Evolutionary conservation across 2,797 vertebrate species (phyloP).

Genomic region (Microcaecilia unicolor): DNA sequence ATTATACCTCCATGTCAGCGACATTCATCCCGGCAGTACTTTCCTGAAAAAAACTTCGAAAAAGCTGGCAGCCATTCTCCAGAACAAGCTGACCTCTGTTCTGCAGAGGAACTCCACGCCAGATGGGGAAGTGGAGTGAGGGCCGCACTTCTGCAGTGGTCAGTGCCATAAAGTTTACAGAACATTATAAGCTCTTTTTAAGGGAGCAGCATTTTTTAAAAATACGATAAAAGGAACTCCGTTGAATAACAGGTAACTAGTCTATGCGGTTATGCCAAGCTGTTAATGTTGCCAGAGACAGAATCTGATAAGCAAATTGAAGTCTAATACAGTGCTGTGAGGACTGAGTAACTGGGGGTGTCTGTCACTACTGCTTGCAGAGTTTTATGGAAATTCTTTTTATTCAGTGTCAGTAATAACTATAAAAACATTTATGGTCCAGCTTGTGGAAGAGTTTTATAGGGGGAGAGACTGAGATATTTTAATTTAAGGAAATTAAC

Average conservation of each 20-base stretch:
- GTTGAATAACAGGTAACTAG: not conserved
- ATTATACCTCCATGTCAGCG: conserved; percentile 57
- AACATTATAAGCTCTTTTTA: not conserved
- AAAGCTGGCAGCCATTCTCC: conserved; percentile 57
- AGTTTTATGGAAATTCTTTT: too few relatives aligned
- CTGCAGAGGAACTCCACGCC: conserved; percentile 33
- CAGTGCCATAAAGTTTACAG: conserved; percentile 15
- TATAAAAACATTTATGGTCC: too few relatives aligned
- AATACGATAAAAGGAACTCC: not conserved
- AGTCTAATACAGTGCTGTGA: too few relatives aligned
- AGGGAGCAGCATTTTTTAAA: not conserved
- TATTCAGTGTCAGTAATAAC: too few relatives aligned
- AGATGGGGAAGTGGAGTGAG: conserved; percentile 36
- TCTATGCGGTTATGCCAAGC: not conserved
- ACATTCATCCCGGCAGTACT: conserved; percentile 51
- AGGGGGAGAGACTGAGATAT: too few relatives aligned
- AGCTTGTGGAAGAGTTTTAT: too few relatives aligned
- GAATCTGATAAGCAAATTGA: conserved; percentile 14
- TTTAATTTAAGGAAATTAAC: too few relatives aligned
- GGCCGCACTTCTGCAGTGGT: accelerated
- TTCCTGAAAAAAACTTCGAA: conserved; percentile 69
- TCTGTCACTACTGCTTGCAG: too few relatives aligned
- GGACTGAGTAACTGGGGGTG: too few relatives aligned
- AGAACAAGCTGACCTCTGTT: conserved; percentile 50
- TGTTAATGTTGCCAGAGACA: not conserved